Conservation (phyloP, 37 sponge, comb jelly and placozoan genomes). For the Hormiphora californensis region DNA sequence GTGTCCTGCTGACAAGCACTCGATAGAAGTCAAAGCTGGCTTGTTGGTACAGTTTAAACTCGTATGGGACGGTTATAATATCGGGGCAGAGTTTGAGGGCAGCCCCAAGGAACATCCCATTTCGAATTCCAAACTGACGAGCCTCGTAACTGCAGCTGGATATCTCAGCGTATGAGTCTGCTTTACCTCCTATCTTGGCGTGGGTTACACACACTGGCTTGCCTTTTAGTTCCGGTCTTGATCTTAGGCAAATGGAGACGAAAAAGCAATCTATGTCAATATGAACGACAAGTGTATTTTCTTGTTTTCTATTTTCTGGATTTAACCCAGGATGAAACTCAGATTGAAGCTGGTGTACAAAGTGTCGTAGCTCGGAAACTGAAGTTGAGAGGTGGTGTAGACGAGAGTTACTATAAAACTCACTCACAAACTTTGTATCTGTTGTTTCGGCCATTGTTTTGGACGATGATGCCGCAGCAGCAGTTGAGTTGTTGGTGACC, state of each 20-base stretch:
- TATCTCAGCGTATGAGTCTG: conserved; percentile 64
- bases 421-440: conserved; percentile 62
- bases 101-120: conserved; percentile 81
- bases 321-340: conserved; percentile 6
- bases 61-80: conserved; percentile 73
- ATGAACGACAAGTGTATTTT: conserved; percentile 62
- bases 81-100: conserved; percentile 80
- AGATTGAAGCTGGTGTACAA: conserved; percentile 53
- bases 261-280: conserved; percentile 93
- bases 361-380: conserved; percentile 71
- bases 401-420: conserved; percentile 83
- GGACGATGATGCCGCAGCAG: not conserved
- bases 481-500: not conserved
- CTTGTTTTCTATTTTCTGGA: not conserved
- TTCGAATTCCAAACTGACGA: conserved; percentile 64
- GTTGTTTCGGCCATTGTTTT: not conserved
- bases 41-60: conserved; percentile 70
- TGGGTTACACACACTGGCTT: conserved; percentile 84
- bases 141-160: conserved; percentile 90
- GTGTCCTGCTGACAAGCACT: conserved; percentile 62
- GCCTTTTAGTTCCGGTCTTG: conserved; percentile 65
- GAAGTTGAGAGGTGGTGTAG: conserved; percentile 85
- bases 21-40: conserved; percentile 70
- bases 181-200: conserved; percentile 53
- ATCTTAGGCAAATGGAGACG: conserved; percentile 68